Conservation (phyloP, 2,888 invertebrate species). For the Galerucella calmariensis region DNA sequence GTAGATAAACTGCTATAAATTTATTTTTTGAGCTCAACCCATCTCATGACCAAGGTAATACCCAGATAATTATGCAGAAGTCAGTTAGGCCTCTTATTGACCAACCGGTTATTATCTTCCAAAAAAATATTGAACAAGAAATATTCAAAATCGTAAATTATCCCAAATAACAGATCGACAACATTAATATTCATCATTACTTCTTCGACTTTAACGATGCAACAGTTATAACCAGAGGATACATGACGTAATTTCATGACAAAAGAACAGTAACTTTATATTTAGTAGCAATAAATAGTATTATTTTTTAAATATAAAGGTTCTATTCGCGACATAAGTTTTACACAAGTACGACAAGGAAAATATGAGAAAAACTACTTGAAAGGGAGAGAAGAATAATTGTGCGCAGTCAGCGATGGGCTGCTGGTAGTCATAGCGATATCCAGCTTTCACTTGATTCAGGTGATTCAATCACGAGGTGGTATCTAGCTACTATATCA, state of each 20-base stretch:
- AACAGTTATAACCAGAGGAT: conserved; percentile 10
- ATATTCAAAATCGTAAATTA: conserved; percentile 28
- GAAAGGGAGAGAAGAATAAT: no score
- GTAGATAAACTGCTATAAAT: no score
- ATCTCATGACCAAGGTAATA: not conserved
- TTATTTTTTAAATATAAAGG: no score
- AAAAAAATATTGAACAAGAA: conserved; percentile 23
- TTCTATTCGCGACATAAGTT: no score
- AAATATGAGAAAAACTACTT: no score
- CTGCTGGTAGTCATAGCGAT: no score
- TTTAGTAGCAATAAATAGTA: no score
- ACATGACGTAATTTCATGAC: conserved; percentile 14
- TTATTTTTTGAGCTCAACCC: not conserved
- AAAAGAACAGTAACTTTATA: not conserved
- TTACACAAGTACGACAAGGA: no score
- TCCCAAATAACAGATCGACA: conserved; percentile 25
- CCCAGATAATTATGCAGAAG: conserved; percentile 17
- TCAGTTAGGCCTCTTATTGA: conserved; percentile 16
- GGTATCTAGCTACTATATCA: no score
- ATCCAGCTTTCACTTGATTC: no score
- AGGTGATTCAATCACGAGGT: no score
- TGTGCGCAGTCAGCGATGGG: no score
- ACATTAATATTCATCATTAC: conserved; percentile 30
- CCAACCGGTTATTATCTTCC: conserved; percentile 23
- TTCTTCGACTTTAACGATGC: conserved; percentile 1